These are phyloP conservation scores for Homarus gammarus DNA, from an alignment of 2,888 invertebrate genomes.

Conservation along the genomic window DNA sequence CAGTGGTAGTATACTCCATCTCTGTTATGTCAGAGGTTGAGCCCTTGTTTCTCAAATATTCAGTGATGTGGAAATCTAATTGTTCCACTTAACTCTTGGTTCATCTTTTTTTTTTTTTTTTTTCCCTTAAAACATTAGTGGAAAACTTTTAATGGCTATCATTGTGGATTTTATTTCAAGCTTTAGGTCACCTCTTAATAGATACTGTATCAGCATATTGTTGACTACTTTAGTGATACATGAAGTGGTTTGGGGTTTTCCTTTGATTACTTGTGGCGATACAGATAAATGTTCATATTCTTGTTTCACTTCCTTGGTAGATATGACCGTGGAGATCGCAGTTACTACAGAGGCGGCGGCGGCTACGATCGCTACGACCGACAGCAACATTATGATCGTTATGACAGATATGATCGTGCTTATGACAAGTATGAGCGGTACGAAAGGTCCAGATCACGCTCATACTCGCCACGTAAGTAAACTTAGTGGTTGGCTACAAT, in stretches of 20 bases:
- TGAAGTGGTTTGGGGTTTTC: too few relatives aligned
- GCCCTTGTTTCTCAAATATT: neutral
- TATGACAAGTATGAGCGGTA: slow-evolving; percentile 69
- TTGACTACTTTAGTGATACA: too few relatives aligned
- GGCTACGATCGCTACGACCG: slow-evolving; percentile 57
- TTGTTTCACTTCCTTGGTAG: slow-evolving; percentile 25
- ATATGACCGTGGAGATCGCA: slow-evolving; percentile 65
- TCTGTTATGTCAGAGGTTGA: neutral
- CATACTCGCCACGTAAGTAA: slow-evolving; percentile 67
- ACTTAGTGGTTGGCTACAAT: neutral
- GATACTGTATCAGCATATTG: too few relatives aligned
- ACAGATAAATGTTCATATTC: neutral
- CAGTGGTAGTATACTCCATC: too few relatives aligned
- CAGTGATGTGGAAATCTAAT: slow-evolving; percentile 41
- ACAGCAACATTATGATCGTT: slow-evolving; percentile 51
- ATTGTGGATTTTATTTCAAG: too few relatives aligned
- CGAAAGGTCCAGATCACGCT: slow-evolving; percentile 65
- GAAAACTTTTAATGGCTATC: neutral
- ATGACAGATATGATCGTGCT: slow-evolving; percentile 63
- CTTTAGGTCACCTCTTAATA: too few relatives aligned
- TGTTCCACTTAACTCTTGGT: slow-evolving; percentile 32
- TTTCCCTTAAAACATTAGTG: neutral
- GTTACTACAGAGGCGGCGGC: slow-evolving; percentile 47
- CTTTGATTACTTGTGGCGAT: too few relatives aligned
- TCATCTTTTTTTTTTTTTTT: slow-evolving; percentile 5